Evolutionary conservation across 2,113 vertebrate species (phyloP), one percentile per base, ranked within the genome.

Genomic region (Gracilinanus agilis): DNA sequence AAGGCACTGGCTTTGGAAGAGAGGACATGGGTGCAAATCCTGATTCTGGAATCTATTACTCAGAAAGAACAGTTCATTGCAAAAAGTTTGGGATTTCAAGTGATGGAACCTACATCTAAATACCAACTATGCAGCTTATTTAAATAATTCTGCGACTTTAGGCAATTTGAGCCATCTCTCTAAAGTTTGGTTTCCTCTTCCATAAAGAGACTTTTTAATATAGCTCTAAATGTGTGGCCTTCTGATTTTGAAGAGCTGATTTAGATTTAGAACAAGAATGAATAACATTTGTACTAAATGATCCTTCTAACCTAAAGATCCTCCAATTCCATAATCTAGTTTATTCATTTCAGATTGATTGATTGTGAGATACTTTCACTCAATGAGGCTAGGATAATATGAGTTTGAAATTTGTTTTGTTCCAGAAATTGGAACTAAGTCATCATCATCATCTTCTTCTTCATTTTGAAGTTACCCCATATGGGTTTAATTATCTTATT

Each of bases 361-460:
- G 67, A 75, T 75, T 61, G n/a, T 4, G 34, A 75, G 67, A 75
- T 67, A 40, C 16, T 75, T 75, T 13, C 67, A 40, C 5, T 9
- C n/a, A 16, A 16, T 75, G 16, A 75, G 5, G 5, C 13, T 21
- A 75, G 19, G 61, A 19, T n/a, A 75, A 75, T n/a, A 75, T n/a
- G 34, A 75, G 67, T 21, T 75, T 75, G 67, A 40, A 16, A 75
- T 40, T 53, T 49, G 0, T 75, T 55, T 21, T 53, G 75, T 12
- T 16, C 3, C 53, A 90, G 25, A 83, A 27, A 5, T 54, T 90
- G 44, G 54, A 55, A 53, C 55, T 56, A 90, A 91, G 21, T n/a
- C 83, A 29, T 29, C 90, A 92, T 23, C 58, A 40, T 56, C 92
- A n/a, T n/a, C n/a, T n/a, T n/a, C n/a, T 96, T 89, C 75, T 93